These are phyloP conservation scores for Apocrypta bakeri DNA, from an alignment of 1,140 invertebrate genomes.

Conservation along the genomic window DNA sequence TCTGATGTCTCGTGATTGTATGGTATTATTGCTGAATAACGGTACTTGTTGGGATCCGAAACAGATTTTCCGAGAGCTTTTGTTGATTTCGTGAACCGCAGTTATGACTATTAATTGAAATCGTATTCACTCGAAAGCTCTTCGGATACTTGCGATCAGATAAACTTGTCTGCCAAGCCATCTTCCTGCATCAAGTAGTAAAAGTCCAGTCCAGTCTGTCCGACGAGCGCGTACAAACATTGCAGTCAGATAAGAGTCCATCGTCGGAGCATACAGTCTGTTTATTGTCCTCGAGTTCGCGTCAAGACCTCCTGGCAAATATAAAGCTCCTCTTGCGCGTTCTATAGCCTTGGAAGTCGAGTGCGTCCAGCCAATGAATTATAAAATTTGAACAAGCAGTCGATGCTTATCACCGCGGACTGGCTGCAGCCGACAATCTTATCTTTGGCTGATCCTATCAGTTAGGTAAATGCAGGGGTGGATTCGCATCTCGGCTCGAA, in stretches of 20 bases:
- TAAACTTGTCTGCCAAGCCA: neutral
- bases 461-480: conserved; percentile 13
- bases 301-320: conserved; percentile 28
- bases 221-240: neutral
- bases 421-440: conserved; percentile 28
- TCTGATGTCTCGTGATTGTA: too few species aligned
- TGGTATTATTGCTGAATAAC: too few species aligned
- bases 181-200: neutral
- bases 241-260: neutral
- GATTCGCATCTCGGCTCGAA: neutral
- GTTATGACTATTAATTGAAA: neutral
- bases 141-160: neutral
- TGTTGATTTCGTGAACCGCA: too few species aligned
- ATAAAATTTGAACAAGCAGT: conserved; percentile 22
- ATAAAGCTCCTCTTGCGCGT: neutral
- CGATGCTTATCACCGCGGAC: conserved; percentile 29
- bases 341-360: neutral
- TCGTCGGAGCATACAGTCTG: neutral
- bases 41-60: too few species aligned
- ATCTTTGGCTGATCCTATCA: conserved; percentile 46
- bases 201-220: neutral
- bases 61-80: too few species aligned
- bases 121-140: neutral
- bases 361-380: conserved; percentile 27
- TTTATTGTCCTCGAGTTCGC: conserved; percentile 17